Base-by-base conservation (phyloP, 1,140 invertebrate species). In the Drosophila erecta region DNA sequence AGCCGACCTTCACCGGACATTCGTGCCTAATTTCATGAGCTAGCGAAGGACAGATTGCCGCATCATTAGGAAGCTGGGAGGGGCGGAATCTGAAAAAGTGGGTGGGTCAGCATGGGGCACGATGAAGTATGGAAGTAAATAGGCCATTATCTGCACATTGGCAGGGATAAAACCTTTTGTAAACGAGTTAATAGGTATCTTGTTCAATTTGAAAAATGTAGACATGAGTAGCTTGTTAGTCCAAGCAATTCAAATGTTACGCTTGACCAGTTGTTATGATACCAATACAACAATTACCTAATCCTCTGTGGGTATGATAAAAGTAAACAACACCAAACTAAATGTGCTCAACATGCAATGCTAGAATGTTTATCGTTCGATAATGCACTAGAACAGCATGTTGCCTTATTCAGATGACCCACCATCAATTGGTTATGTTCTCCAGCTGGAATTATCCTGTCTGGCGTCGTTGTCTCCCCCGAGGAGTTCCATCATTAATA, bases 1-100 rank as follows among this genome's bases (percentile, higher is more conserved):
- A 10, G 4, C 24, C 72, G 22, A 33, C 41, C 40, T 27, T 55
- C 43, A 47, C 81, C 81, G 81, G 81, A 80, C 81, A 85, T 80
- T 84, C 49, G 65, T 76, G 81, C 72, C 81, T 84, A 84, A 85
- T 84, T 85, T 85, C 81, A 84, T 84, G 81, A 85, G 81, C 76
- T 76, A 64, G 44, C 72, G 4, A 55, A 47, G 72, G 81, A 76
- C 81, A 84, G 81, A 84, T 84, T 76, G 81, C 72, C 58, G 66
- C 76, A 79, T 85, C 81, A 80, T 84, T 84, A 85, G 61, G 72
- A 56, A 30, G 8, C 30, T 30, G 30, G 30, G n/a, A 27, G 43
- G 44, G 49, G 37, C 17, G 41, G 8, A 15, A 40, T 24, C 8
- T 38, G 56, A 17, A 33, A 47, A 41, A 35, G 51, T 47, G 30